These are phyloP conservation scores for Melieria picta DNA, from an alignment of 2,888 invertebrate species.

Conservation along the genomic window DNA sequence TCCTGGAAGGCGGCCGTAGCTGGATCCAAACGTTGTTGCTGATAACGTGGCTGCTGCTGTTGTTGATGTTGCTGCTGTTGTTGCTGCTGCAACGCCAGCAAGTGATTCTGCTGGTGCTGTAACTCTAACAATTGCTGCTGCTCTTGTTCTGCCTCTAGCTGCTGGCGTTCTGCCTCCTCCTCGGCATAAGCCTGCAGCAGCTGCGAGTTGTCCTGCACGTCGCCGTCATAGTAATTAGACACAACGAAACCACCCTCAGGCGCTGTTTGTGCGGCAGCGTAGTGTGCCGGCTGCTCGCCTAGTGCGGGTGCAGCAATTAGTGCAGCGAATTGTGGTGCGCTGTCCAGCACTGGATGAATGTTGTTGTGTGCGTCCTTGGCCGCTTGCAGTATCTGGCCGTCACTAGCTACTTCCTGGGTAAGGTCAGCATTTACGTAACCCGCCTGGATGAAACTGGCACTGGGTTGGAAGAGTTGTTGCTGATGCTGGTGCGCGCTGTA, in stretches of 20 bases:
- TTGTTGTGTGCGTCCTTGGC: constrained; percentile 58
- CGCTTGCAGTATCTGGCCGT: constrained; percentile 63
- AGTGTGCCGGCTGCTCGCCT: constrained; percentile 49
- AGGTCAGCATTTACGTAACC: constrained; percentile 60
- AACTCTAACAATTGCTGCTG: constrained; percentile 52
- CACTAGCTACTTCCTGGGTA: constrained; percentile 63
- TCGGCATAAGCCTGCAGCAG: constrained; percentile 60
- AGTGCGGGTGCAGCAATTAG: constrained; percentile 59
- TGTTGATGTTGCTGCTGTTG: constrained; percentile 50
- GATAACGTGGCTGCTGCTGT: constrained; percentile 45
- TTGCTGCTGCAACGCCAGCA: constrained; percentile 38
- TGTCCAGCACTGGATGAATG: constrained; percentile 57
- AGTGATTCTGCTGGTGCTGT: constrained; percentile 50
- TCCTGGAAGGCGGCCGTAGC: constrained; percentile 57
- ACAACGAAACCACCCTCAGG: constrained; percentile 62
- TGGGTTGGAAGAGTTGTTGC: constrained; percentile 68
- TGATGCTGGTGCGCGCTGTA: constrained; percentile 62
- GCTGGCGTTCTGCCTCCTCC: constrained; percentile 57
- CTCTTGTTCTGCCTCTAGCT: constrained; percentile 54
- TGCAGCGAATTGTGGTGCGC: constrained; percentile 61
- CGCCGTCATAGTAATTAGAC: constrained; percentile 61
- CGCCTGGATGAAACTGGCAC: constrained; percentile 50
- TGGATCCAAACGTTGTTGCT: constrained; percentile 45
- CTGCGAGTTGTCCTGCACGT: constrained; percentile 57
- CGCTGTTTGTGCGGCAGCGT: constrained; percentile 46